Percentiles rank a stretch among this genome's conserved stretches.
Conservation (phyloP, 1,140 invertebrate genomes). For the Brachionus asplanchnoidis region DNA sequence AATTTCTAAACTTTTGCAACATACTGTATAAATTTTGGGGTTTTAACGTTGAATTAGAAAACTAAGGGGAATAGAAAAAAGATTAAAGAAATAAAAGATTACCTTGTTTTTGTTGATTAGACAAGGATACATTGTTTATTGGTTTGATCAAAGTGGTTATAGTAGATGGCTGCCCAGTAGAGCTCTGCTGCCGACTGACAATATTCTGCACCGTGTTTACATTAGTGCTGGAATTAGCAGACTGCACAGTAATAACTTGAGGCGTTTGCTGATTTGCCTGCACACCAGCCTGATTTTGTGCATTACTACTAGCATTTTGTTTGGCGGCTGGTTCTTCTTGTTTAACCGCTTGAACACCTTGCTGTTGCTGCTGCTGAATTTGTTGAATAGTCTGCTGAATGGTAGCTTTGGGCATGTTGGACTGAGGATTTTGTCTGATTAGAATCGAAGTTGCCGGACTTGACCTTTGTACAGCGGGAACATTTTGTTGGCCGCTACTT, state of each 20-base stretch:
- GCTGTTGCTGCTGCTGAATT: conserved; percentile 34
- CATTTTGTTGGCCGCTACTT: neutral
- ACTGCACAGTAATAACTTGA: conserved; percentile 7
- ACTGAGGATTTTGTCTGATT: neutral
- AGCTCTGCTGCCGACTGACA: neutral
- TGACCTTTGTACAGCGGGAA: neutral
- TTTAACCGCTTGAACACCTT: neutral
- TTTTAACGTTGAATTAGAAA: too few species aligned
- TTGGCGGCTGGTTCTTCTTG: neutral
- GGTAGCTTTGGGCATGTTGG: neutral
- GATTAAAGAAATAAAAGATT: neutral
- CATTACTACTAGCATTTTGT: neutral
- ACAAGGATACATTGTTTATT: neutral
- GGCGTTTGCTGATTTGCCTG: neutral
- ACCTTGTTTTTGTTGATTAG: conserved; percentile 30
- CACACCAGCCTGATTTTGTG: neutral
- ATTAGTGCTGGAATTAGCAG: neutral
- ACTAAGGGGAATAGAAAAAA: too few species aligned
- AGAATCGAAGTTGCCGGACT: neutral
- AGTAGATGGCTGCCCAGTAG: neutral
- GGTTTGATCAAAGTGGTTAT: conserved; percentile 27
- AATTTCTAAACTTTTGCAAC: too few species aligned
- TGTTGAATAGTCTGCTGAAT: neutral
- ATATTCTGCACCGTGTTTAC: neutral
- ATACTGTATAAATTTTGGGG: too few species aligned